Evolutionary conservation across 2,888 invertebrate genomes (phyloP), one percentile per base, ranked within the genome.

Genomic region (Gryllus longicercus): DNA sequence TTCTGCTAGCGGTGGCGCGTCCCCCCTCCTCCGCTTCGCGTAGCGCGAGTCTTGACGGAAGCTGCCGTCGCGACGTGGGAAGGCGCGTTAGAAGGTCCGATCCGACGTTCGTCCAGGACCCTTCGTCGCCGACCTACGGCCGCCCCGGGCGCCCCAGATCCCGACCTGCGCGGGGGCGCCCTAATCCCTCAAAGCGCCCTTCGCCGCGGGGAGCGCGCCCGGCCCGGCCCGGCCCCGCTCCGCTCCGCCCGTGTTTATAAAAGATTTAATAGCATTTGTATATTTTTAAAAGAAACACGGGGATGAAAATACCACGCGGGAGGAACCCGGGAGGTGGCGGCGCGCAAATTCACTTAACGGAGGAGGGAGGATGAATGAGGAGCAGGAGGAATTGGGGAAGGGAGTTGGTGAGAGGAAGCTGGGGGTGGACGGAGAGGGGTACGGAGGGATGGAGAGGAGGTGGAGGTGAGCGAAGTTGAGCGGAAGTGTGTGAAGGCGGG

Each of bases 241-340:
- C 63, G 18, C 63, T 4, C 8, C 63, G 14, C 76, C 77, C 77
- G 80, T 81, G 78, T 81, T 81, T 81, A 80, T 80, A 80, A 81
- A 81, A 81, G 81, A 80, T 81, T 81, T 81, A 81, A 81, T 81
- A 81, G 78, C 80, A 80, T 81, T 81, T 81, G 81, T 81, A 81
- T 81, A 80, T 80, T 81, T 80, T 77, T 81, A 77, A 79, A 77
- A 78, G 80, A 81, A 77, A 79, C 16, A 78, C 78, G 78, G 77
- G 50, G 50, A 80, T 78, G 76, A 79, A 79, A 76, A 77, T 76
- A 80, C 77, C 76, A 63, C 16, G 80, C 76, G 77, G 79, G 80
- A 79, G 79, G 80, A 51, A 79, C 51, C 77, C 76, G 50, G 74
- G 81, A 81, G 81, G 80, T 74, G 79, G 25, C 14, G 63, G 63